Percentiles rank a stretch among this genome's conserved stretches.
Evolutionary conservation across 1,140 invertebrate genomes (phyloP).

Genomic region (Drosophila ercepeae): DNA sequence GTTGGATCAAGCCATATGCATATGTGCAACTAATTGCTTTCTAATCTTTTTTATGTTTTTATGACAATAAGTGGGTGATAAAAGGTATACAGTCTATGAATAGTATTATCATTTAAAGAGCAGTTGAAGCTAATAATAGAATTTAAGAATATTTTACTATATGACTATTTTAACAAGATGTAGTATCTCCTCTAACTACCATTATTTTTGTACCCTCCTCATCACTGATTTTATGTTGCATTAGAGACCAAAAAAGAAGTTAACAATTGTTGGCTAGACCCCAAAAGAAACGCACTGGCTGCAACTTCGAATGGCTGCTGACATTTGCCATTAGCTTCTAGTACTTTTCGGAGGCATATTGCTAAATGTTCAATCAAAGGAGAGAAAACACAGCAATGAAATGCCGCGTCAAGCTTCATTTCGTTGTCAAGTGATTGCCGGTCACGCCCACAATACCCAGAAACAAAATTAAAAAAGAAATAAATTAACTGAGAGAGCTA

Average conservation of each 20-base stretch:
- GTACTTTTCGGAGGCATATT: not conserved
- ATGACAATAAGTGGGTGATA: not conserved
- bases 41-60: not conserved
- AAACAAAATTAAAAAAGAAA: not conserved
- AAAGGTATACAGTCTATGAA: not conserved
- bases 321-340: constrained; percentile 34
- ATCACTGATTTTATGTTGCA: not conserved
- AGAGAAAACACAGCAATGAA: constrained; percentile 24
- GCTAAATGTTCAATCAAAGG: constrained; percentile 45
- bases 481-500: not conserved
- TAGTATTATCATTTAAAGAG: no score
- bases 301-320: constrained; percentile 17
- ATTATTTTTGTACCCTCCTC: not conserved
- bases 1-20: not conserved
- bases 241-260: constrained; percentile 26
- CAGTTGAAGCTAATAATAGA: no score
- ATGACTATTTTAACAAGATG: no score
- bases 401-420: constrained; percentile 19
- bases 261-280: constrained; percentile 19
- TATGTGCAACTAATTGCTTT: not conserved
- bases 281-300: constrained; percentile 3
- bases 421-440: constrained; percentile 18
- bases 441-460: constrained; percentile 22
- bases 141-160: not conserved
- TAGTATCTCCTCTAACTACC: not conserved